These are phyloP conservation scores for Staurois parvus DNA, from an alignment of 2,797 vertebrate genomes.

Conservation along the genomic window DNA sequence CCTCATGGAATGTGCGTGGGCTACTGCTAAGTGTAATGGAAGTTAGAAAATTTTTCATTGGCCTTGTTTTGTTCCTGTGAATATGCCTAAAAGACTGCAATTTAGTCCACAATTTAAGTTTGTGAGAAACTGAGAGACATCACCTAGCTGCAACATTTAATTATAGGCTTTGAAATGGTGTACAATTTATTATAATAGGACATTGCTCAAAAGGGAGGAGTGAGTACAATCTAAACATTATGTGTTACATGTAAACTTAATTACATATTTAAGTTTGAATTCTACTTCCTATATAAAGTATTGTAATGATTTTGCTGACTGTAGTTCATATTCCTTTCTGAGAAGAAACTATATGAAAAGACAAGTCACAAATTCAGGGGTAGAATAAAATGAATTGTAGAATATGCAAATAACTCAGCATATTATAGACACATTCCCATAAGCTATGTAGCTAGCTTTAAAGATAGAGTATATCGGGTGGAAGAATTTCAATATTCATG, in stretches of 20 bases:
- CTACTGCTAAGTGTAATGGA: constrained; percentile 62
- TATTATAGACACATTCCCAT: not conserved
- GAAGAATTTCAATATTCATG: not conserved
- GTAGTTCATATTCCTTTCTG: not conserved
- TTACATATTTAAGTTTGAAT: constrained; percentile 41
- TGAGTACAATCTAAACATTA: constrained; percentile 26
- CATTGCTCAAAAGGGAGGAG: constrained; percentile 54
- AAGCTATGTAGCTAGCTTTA: not conserved
- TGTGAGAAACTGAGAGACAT: constrained; percentile 42
- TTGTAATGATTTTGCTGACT: not conserved
- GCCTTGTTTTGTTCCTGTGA: constrained; percentile 39
- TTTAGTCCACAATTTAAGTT: constrained; percentile 50
- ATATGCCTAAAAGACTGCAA: constrained; percentile 58
- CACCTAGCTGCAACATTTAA: constrained; percentile 61
- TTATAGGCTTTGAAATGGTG: constrained; percentile 60
- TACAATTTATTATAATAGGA: constrained; percentile 31
- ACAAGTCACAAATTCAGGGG: not conserved
- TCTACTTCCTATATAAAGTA: constrained; percentile 4
- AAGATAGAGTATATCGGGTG: not conserved
- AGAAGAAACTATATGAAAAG: not conserved
- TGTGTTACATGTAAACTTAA: constrained; percentile 24
- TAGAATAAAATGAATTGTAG: not conserved
- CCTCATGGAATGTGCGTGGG: constrained; percentile 60
- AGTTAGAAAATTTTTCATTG: constrained; percentile 57
- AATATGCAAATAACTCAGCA: not conserved